Percentiles rank a stretch among this genome's conserved stretches.
Evolutionary conservation across 1,140 invertebrate species (phyloP).

Genomic region (Bacillus rossius): DNA sequence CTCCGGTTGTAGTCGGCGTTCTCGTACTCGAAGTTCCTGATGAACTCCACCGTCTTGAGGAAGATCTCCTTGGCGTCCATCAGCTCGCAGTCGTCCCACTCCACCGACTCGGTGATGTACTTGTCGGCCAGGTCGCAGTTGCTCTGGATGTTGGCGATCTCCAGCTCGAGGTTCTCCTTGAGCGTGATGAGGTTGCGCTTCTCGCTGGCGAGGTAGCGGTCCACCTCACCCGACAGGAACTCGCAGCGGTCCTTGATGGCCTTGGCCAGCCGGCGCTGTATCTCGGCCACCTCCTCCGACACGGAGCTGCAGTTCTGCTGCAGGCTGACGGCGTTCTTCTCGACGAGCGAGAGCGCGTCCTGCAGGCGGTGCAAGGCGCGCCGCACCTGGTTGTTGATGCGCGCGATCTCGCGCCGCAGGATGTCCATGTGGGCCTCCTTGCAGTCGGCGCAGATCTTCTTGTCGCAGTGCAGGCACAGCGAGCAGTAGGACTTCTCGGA

Average conservation of each 20-base stretch:
- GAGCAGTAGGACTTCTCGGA: constrained; percentile 90
- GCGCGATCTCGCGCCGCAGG: constrained; percentile 83
- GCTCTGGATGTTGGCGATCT: constrained; percentile 87
- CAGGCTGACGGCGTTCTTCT: constrained; percentile 77
- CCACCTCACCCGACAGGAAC: constrained; percentile 80
- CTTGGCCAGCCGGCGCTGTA: constrained; percentile 81
- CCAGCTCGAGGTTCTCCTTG: constrained; percentile 90
- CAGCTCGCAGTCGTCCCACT: constrained; percentile 83
- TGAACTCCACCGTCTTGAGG: constrained; percentile 88
- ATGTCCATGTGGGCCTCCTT: constrained; percentile 95
- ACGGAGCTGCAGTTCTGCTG: constrained; percentile 81
- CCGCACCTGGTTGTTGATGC: constrained; percentile 89
- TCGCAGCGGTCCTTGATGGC: constrained; percentile 90
- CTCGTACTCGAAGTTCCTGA: constrained; percentile 90
- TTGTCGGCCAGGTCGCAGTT: constrained; percentile 97
- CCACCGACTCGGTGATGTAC: constrained; percentile 73
- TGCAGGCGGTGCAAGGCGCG: constrained; percentile 79
- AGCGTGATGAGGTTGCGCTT: constrained; percentile 72
- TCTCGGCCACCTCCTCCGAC: constrained; percentile 88
- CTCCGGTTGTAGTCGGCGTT: constrained; percentile 80
- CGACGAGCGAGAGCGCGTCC: constrained; percentile 74
- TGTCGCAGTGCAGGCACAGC: constrained; percentile 89
- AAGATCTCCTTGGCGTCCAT: constrained; percentile 94
- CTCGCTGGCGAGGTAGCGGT: constrained; percentile 80
- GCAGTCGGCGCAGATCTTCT: constrained; percentile 87